Evolutionary conservation across 2,113 vertebrate species (phyloP).

Genomic region (Junco hyemalis): DNA sequence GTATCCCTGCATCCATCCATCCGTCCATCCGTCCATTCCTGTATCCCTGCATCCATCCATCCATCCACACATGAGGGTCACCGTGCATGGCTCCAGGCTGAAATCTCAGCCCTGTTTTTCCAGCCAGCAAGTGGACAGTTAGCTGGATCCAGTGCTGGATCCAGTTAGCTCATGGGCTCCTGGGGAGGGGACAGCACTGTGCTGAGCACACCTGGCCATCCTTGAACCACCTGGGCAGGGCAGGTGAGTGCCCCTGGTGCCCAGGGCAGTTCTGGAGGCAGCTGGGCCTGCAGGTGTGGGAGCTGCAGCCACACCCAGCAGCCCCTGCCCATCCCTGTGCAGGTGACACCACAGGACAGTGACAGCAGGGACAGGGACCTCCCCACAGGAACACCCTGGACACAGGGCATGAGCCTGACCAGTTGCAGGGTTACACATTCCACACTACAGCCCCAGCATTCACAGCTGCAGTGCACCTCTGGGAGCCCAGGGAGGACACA

Average conservation of each 20-base stretch:
- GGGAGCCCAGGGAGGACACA: neutral
- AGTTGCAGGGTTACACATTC: neutral
- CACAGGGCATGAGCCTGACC: rapidly evolving
- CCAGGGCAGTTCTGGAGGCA: neutral
- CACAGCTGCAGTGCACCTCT: neutral
- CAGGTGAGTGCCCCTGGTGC: neutral
- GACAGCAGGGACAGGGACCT: neutral
- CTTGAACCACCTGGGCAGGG: neutral
- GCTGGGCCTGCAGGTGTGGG: neutral
- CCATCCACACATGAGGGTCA: neutral
- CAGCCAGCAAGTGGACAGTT: neutral
- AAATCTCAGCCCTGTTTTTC: neutral
- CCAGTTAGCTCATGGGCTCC: rapidly evolving
- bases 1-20: no score
- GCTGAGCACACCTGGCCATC: neutral
- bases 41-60: no score
- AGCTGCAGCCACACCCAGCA: neutral
- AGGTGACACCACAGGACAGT: neutral
- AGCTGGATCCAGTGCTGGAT: no score
- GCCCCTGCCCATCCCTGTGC: neutral
- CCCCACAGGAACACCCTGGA: neutral
- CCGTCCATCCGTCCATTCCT: no score
- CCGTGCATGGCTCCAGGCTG: rapidly evolving
- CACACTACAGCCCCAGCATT: neutral
- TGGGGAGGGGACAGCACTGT: neutral